Evolutionary conservation across 2,888 invertebrate species (phyloP), one percentile per base, ranked within the genome.

Genomic region (Acrobasis suavella): DNA sequence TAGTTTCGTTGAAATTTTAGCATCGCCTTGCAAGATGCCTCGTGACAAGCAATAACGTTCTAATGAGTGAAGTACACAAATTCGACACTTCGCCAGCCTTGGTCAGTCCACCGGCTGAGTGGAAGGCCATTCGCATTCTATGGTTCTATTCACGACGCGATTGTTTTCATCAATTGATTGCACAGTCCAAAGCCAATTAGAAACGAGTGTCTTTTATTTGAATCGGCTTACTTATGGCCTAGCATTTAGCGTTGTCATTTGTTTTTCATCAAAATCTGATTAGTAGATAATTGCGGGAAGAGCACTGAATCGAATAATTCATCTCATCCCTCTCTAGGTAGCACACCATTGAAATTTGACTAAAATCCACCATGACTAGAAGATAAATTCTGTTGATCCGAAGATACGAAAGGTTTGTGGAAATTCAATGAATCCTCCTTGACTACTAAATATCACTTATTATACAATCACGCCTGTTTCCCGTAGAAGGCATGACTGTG

Each of bases 61-160:
- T 71, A 72, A 74, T 70, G 66, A 69, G 60, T 62, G 62, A 60
- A 62, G 65, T 64, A 67, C 63, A 73, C 69, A 73, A 70, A 67
- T 65, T 60, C 65, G 70, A 58, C 69, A 72, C 55, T 60, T 58
- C 63, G 62, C 61, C 75, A 64, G 69, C 78, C 80, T 84, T 81
- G 80, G 78, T 69, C 75, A 72, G 72, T 76, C 71, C 74, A 75
- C 67, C 72, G 71, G 67, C 72, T 67, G 62, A 67, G 65, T 64
- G 60, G 76, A 76, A 79, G 83, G 81, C 69, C 79, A 74, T 71
- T 73, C 68, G 72, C 77, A 79, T 79, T 83, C 77, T 77, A 79
- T 76, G 76, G 80, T 79, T 83, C 77, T 78, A 79, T 76, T 81
- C 62, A 64, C 72, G 70, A 74, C 71, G 70, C 77, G 77, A 80